Conservation (phyloP, 1,140 invertebrate genomes). For the Physella acuta region DNA sequence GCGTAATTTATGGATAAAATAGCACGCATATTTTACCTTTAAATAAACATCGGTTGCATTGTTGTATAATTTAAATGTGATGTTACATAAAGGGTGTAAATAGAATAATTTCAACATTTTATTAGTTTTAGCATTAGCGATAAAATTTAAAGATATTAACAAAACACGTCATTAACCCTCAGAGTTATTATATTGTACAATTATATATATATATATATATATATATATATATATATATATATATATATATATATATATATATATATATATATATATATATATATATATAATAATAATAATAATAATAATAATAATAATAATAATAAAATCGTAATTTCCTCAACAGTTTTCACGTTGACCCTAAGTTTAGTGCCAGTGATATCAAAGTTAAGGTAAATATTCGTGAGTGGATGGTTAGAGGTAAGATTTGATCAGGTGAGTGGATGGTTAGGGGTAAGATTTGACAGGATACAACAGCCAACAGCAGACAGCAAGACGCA, state of each 20-base stretch:
- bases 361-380: constrained; percentile 6
- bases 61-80: not conserved
- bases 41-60: no score
- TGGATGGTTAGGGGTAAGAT: not conserved
- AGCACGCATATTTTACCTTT: no score
- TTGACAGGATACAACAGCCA: not conserved
- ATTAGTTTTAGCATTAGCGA: not conserved
- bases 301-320: not conserved
- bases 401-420: no score
- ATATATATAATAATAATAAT: not conserved
- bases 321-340: not conserved
- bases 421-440: not conserved
- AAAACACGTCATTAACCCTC: no score
- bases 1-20: no score
- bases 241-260: no score
- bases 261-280: constrained; percentile 5
- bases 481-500: not conserved
- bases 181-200: no score
- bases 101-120: not conserved
- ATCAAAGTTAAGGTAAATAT: constrained; percentile 2
- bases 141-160: no score
- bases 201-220: no score
- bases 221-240: no score
- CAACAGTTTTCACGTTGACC: constrained; percentile 3
- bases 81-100: not conserved